Base-by-base conservation (phyloP, 2,888 invertebrate species). In the Phasia obesa region DNA sequence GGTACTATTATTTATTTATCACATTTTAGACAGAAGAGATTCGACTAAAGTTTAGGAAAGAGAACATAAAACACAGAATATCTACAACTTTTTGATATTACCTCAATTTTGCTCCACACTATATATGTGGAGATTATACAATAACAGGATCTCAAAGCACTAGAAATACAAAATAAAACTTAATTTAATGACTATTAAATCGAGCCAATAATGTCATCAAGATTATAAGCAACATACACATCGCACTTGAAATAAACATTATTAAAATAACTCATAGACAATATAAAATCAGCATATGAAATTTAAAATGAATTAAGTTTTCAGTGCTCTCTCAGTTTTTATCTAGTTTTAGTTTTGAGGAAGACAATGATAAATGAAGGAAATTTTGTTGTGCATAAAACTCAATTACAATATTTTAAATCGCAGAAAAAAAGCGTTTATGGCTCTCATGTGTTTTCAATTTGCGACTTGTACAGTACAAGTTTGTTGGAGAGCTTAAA, bases 161-260 rank as follows among this genome's bases (percentile, higher is more conserved):
- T 64, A 13, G 17, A 25, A 19, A 60, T 44, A 76, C 17, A 38
- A 31, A 55, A 9, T 7, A 27, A 55, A 62, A 47, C 15, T 44
- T 55, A 60, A 70, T 57, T 64, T 75, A 78, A 73, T 76, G 76
- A 71, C 78, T 71, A 59, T 71, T 64, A 65, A 71, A 78, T 65
- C 78, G 74, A 70, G 82, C 77, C 82, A 82, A 82, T 82, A 82
- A 82, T 82, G 53, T 70, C 78, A 75, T 78, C 74, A 82, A 59
- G 74, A 75, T 75, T 65, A 70, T 49, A 76, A 70, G 70, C 38
- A 76, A 51, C 64, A 47, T 19, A 42, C 9, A n/a, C n/a, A n/a
- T 55, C 42, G n/a, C 19, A 55, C 67, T 53, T 53, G 38, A 17
- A 51, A 57, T 27, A n/a, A 47, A 31, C 31, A 49, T 49, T 65